Evolutionary conservation across 2,888 invertebrate species (phyloP), one percentile per base, ranked within the genome.

Genomic region (Pardosa pseudoannulata): DNA sequence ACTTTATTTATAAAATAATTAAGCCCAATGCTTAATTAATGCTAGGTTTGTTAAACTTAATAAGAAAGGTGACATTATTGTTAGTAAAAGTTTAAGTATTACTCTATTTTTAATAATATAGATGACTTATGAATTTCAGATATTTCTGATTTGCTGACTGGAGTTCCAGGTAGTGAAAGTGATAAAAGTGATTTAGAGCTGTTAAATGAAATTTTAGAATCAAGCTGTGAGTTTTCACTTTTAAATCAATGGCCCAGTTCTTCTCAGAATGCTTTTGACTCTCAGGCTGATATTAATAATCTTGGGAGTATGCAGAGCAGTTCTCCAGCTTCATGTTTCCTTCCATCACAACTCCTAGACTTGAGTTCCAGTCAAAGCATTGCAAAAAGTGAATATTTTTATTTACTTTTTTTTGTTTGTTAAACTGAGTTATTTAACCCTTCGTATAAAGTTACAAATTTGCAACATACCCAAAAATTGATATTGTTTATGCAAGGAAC

Each of bases 141-240:
- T 29, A 65, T 89, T n/a, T 89, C 89, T 86, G 92, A 92, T 88
- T 90, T 92, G 67, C 89, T 92, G 62, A 90, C 91, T 27, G 91
- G 91, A 27, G 90, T 91, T 70, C 85, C 90, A 11, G 87, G 89
- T 19, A 91, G 91, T 46, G 91, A 92, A 80, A 76, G 89, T 1
- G 91, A 92, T 71, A 91, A 91, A 88, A 92, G 92, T 89, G 92
- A 92, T 88, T 90, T 92, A 90, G 90, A 91, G 3, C 90, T 92
- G 72, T 90, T 92, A 75, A 92, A 92, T 85, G 92, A 92, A 89
- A 92, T 92, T 75, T 90, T 92, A 41, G 91, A 91, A 71, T 90
- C 91, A 0, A 75, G 67, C 46, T 23, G 31, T 32, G 75, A 82
- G 31, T 76, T 74, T 6, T 71, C 80, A 19, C 39, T 72, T 31